phyloP scores from a whole-genome alignment of 35 echinoderm and acorn worm species.

The Stichopus chloronotus region DNA sequence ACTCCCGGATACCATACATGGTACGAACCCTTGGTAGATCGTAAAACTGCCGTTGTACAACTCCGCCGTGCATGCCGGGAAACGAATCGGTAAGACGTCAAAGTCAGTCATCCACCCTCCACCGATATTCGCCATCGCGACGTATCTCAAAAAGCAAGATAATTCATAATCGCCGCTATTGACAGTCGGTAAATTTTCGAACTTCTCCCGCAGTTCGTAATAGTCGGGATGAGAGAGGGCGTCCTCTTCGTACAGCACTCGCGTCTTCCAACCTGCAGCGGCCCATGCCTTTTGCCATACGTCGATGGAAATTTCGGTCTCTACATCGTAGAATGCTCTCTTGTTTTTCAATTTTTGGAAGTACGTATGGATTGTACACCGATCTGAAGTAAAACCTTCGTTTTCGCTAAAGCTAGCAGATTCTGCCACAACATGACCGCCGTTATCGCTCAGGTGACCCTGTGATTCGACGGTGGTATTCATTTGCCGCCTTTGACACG shows the following conservation, averaged over 20 bases:
- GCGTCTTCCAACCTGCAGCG: constrained; percentile 8
- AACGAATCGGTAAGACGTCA: constrained; percentile 6
- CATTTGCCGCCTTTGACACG: neutral
- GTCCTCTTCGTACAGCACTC: neutral
- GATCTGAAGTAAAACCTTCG: too few species aligned
- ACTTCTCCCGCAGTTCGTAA: neutral
- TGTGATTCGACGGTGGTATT: neutral
- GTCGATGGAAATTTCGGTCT: neutral
- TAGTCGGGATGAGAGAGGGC: constrained; percentile 22
- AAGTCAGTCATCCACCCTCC: constrained; percentile 29
- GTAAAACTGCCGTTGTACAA: neutral
- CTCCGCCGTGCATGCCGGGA: neutral
- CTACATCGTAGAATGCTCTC: neutral
- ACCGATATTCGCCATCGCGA: constrained; percentile 19
- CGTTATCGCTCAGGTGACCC: neutral
- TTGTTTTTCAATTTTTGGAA: neutral
- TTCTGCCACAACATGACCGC: neutral
- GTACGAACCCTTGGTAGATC: neutral
- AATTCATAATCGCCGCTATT: neutral
- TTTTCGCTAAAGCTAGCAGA: neutral
- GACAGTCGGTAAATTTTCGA: constrained; percentile 2
- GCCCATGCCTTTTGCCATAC: neutral
- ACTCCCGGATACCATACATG: constrained; percentile 1
- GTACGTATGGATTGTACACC: neutral
- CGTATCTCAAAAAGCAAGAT: constrained; percentile 20